Evolutionary conservation across 2,113 vertebrate species (phyloP), one percentile per base, ranked within the genome.

Genomic region (Calcarius ornatus): DNA sequence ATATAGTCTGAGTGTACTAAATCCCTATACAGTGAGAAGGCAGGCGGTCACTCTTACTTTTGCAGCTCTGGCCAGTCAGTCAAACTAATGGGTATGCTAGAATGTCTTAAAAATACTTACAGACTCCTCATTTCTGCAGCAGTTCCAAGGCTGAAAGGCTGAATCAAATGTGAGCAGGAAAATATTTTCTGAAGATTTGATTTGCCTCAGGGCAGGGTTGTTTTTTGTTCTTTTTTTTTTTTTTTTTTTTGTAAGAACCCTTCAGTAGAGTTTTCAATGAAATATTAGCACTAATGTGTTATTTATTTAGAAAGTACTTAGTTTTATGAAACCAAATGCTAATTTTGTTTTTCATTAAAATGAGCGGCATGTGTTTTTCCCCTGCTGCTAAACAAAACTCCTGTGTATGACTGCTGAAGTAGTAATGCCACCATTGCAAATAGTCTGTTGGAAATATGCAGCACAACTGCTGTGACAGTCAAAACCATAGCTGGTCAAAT

Each of bases 321-420:
- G 15, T 48, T 88, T 73, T 88, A 69, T 61, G 60, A 78, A 73
- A 73, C 59, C 1, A 6, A 88, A 86, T 63, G 56, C 56, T 92
- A 70, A 77, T 82, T 93, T 82, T 73, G 20, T 70, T 92, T 81
- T 89, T 91, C 87, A 89, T 86, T 86, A 93, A 83, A 72, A 65
- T 66, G 79, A 90, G 38, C 80, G 61, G 81, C 54, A 17, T 80
- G 63, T 79, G 66, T 25, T 86, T 91, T 94, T 80, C 68, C 45
- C 56, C 80, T 94, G 77, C 82, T 93, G 82, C 82, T 90, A 57
- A 91, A 60, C 70, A 72, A 56, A 79, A 40, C 48, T 81, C 23
- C 12, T 24, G 28, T 11, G 4, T 79, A 35, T 37, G 66, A 61
- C 51, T 75, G 85, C 65, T 85, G 61, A 68, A 81, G 35, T 82